Evolutionary conservation across 2,888 invertebrate species (phyloP).

Genomic region (Zelleria hepariella): DNA sequence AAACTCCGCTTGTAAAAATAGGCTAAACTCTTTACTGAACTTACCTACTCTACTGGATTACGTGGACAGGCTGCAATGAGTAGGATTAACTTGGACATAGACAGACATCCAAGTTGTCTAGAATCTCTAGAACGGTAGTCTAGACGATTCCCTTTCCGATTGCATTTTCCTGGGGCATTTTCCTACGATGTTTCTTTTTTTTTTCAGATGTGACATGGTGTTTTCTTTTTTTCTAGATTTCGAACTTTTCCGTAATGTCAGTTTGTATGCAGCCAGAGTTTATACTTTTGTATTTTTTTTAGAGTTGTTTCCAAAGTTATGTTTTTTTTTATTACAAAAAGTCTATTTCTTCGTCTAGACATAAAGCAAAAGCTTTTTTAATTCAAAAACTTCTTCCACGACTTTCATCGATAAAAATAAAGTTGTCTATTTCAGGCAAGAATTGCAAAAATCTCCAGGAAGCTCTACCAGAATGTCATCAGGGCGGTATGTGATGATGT

Average conservation of each 20-base stretch:
- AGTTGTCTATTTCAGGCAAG: background rate
- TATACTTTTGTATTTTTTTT: no score
- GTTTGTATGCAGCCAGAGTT: no score
- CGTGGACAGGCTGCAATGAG: background rate
- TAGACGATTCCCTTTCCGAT: background rate
- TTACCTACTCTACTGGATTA: background rate
- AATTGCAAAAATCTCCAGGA: background rate
- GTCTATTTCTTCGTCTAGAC: background rate
- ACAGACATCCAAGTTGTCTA: no score
- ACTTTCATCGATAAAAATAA: background rate
- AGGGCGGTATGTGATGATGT: constrained; percentile 47
- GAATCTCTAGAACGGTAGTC: no score
- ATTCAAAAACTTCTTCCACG: background rate
- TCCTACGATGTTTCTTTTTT: no score
- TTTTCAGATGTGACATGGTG: no score
- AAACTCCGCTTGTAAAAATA: no score
- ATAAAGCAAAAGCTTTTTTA: background rate
- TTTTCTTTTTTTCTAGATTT: no score
- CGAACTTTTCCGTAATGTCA: no score
- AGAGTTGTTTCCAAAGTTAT: background rate
- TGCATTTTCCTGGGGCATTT: no score
- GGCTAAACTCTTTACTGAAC: no score
- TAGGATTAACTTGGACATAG: background rate
- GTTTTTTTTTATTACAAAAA: background rate
- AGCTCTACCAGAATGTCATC: constrained; percentile 2